Evolutionary conservation across 2,113 vertebrate genomes (phyloP), one percentile per base, ranked within the genome.

Genomic region (Collichthys lucidus): DNA sequence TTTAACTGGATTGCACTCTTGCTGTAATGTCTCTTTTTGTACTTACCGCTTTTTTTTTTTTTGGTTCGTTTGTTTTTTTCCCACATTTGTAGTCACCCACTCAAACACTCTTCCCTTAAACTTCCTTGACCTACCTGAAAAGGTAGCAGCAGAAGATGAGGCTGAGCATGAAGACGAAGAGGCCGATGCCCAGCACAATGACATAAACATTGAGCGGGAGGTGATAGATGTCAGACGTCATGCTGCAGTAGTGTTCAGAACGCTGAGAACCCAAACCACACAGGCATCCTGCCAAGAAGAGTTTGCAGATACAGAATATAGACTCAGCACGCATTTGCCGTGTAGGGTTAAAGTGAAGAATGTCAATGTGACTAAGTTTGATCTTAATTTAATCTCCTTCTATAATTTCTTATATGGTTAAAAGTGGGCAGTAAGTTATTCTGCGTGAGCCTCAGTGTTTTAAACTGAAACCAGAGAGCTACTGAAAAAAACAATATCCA

Each of bases 121-220:
- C 56, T 3, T 5, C 46, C 19, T 42, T 14, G 8, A 81, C 88
- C 63, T 87, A 95, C 96, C 96, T 95, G 94, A 96, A 96, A 72
- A 96, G 92, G 90, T 96, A 96, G 91, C 96, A 96, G 94, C 96
- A 96, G 93, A 96, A 96, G 85, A 96, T 95, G 87, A 96, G 94
- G 88, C 95, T 96, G 87, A 96, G 94, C 94, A 96, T 95, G 82
- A 96, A 95, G 89, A 96, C 93, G 72, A 96, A 95, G 74, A 96
- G 92, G 87, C 95, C 96, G 12, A 96, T 95, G 91, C 95, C 96
- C 94, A 96, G 90, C 63, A 96, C 94, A 52, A 96, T 95, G 89
- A 96, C 92, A 68, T 95, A 96, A 22, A 96, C 92, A 70, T 96
- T 96, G 93, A 96, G 94, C 2, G 95, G 95, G 70, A 96, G 95